phyloP scores from a whole-genome alignment of 2,113 vertebrate species.

The Alces alces region DNA sequence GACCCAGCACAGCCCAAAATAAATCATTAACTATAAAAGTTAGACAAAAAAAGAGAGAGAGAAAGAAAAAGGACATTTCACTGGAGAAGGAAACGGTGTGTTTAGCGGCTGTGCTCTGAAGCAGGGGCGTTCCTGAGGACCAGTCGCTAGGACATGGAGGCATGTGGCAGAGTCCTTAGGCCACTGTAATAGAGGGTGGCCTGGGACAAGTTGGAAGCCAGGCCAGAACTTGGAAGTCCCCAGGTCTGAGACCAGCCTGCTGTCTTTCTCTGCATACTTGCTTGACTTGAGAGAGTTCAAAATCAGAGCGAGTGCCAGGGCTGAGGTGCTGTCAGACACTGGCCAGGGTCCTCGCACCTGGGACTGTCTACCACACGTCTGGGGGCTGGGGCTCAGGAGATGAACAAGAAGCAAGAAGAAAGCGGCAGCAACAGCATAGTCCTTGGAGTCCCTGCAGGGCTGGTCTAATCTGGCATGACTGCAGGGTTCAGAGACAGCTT shows the following conservation, averaged over 20 bases:
- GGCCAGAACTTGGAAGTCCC: not conserved
- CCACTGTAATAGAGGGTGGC: not conserved
- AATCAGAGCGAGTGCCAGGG: not conserved
- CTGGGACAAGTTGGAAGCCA: not conserved
- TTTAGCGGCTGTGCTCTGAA: not conserved
- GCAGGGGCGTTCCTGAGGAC: not conserved
- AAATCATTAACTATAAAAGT: not conserved
- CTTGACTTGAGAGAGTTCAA: not conserved
- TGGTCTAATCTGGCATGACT: not conserved
- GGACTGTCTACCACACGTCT: not conserved
- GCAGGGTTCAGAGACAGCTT: not conserved
- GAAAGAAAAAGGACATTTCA: not conserved
- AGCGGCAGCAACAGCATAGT: not conserved
- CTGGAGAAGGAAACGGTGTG: not conserved
- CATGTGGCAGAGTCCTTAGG: not conserved
- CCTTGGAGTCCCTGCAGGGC: not conserved
- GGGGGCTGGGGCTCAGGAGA: not conserved
- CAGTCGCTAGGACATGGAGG: not conserved
- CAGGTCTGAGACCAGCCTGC: not conserved
- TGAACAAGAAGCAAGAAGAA: not conserved
- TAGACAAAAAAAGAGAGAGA: not conserved
- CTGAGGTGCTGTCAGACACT: not conserved
- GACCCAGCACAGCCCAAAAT: not conserved
- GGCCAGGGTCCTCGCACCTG: not conserved
- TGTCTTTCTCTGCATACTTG: not conserved